These are phyloP conservation scores for Lagenorhynchus albirostris DNA, from an alignment of 2,113 vertebrate species.

Conservation along the genomic window DNA sequence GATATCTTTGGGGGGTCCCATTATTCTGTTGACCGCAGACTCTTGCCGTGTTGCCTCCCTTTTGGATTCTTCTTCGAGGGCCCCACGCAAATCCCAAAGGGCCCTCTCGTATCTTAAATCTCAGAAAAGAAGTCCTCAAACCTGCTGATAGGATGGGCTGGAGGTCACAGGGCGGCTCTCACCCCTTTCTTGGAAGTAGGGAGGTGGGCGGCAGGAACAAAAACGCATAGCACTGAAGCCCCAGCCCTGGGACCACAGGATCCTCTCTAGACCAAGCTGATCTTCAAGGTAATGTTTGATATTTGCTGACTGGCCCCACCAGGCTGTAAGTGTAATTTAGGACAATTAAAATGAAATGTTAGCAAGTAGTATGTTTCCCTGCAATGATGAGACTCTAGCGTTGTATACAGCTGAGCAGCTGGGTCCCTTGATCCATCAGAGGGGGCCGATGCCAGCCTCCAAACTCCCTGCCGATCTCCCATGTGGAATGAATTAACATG, in stretches of 20 bases:
- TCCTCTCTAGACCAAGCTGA: constrained; percentile 71
- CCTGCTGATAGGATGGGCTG: neutral
- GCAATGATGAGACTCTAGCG: constrained; percentile 44
- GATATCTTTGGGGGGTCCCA: neutral
- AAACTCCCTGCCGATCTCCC: constrained; percentile 76
- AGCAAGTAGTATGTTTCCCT: constrained; percentile 79
- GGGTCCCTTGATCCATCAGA: constrained; percentile 73
- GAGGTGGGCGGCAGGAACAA: neutral
- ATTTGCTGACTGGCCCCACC: constrained; percentile 74
- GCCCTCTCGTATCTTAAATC: neutral
- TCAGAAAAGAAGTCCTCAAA: neutral
- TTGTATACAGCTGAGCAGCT: constrained; percentile 63
- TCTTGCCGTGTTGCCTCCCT: neutral
- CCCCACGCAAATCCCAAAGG: neutral
- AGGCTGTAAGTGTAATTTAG: constrained; percentile 81
- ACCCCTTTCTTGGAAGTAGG: neutral
- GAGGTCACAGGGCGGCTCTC: neutral
- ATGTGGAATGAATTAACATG: constrained; percentile 82
- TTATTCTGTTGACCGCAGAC: neutral
- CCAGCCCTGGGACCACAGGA: constrained; percentile 51
- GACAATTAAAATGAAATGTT: constrained; percentile 83
- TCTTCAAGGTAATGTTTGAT: constrained; percentile 77
- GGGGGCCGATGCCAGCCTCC: constrained; percentile 65
- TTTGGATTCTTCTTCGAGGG: neutral
- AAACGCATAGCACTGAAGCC: neutral